Base-by-base conservation (phyloP, 53 echinoderm and acorn worm genomes). In the Crossaster papposus region DNA sequence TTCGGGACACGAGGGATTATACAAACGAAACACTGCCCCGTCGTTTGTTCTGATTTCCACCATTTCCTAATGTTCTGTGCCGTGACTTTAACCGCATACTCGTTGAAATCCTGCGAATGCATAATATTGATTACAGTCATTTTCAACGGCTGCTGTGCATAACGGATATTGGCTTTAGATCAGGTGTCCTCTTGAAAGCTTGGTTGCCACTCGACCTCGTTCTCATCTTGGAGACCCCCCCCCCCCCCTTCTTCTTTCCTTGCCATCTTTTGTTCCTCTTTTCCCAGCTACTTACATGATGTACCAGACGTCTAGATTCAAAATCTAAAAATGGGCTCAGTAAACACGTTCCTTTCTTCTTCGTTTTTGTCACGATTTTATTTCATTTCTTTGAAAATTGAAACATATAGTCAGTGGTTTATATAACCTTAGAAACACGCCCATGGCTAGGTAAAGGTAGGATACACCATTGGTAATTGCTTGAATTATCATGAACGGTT, bases 161-260 rank as follows among this genome's bases (percentile, higher is more conserved):
- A 77, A 87, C 87, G 87, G 87, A 87, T 87, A 87, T 87, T 87
- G 87, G 87, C 26, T 75, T 87, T 51, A 63, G 58, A 74, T 87
- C 87, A 35, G 54, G 77, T 87, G 58, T 87, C 87, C 87, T 87
- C 62, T 77, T 35, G 17, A 33, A 34, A 36, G 35, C 58, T 37
- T 30, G 64, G 12, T 36, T 62, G 38, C 35, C 87, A 62, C 87
- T 87, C 34, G 87, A 87, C 87, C 87, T 85, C n/a, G 26, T 85
- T 71, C 70, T 33, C 30, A 33, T 63, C 72, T 53, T 0, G 17
- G 72, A 73, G 23, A 51, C 44, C 37, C 23, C 64, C 81, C 74
- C 71, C 71, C 36, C 75, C 36, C 75, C 36, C 29, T 30, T 20
- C 36, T 3, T 33, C 14, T 20, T 29, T 12, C 20, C 34, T 32